Conservation (phyloP, 2,888 invertebrate genomes). For the Amphipyra tragopoginis region DNA sequence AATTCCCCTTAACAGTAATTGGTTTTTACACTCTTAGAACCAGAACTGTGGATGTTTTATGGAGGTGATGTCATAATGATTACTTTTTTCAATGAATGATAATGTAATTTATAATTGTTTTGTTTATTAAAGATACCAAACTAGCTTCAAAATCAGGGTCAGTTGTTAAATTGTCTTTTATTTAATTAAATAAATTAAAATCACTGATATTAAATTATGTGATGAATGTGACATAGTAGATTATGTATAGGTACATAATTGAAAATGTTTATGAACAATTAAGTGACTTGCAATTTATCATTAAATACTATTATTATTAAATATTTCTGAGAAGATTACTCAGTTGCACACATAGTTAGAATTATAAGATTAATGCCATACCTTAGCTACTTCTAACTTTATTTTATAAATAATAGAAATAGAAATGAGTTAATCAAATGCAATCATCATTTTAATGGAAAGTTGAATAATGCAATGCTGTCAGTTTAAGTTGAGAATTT, state of each 20-base stretch:
- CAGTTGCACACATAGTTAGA: not conserved
- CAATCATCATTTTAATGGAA: constrained; percentile 19
- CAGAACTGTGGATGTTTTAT: not conserved
- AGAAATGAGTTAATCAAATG: constrained; percentile 22
- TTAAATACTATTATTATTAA: not conserved
- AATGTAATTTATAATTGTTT: not conserved
- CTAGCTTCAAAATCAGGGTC: not conserved
- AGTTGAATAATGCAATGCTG: constrained; percentile 32
- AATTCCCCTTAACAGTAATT: not conserved
- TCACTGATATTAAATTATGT: no score
- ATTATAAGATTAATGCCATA: not conserved
- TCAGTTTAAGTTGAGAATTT: constrained; percentile 8
- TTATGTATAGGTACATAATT: no score
- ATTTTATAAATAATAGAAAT: constrained; percentile 4
- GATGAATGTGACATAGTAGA: no score
- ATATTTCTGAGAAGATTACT: not conserved
- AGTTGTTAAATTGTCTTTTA: no score
- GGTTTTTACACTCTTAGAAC: not conserved
- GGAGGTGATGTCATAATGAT: not conserved
- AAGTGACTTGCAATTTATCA: no score
- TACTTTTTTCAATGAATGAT: not conserved
- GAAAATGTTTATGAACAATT: no score
- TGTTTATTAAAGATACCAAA: not conserved
- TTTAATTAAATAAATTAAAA: no score
- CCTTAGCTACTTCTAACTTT: not conserved